phyloP scores from a whole-genome alignment of 2,113 vertebrate genomes.

The Euleptes europaea region DNA sequence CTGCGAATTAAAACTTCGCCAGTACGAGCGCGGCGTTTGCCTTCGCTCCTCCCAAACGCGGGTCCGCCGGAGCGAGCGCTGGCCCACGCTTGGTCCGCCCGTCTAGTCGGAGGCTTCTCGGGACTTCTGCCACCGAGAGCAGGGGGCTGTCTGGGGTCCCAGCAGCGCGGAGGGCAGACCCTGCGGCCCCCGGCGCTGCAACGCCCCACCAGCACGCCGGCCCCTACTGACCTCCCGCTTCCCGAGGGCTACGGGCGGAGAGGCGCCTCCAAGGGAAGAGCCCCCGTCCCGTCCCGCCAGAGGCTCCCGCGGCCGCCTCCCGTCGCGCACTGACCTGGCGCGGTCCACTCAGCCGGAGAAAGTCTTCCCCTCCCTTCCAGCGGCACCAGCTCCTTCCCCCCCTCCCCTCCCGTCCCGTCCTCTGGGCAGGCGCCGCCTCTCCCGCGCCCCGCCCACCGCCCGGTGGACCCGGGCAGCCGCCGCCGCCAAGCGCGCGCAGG shows the following conservation, averaged over 20 bases:
- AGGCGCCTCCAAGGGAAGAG: too few species aligned
- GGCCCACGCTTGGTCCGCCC: too few species aligned
- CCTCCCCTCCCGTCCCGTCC: constrained; percentile 48
- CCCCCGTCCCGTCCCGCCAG: neutral
- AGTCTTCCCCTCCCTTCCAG: constrained; percentile 44
- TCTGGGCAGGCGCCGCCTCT: constrained; percentile 13
- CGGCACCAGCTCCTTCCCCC: constrained; percentile 54
- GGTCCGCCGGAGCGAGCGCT: neutral
- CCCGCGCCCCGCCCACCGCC: neutral
- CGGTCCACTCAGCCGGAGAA: constrained; percentile 58
- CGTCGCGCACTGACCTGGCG: constrained; percentile 43
- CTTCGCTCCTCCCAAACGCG: neutral
- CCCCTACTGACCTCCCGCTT: neutral
- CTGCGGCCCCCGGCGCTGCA: too few species aligned
- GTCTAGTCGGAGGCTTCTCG: too few species aligned
- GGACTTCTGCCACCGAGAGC: too few species aligned
- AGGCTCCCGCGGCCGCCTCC: neutral
- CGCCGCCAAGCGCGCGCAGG: neutral
- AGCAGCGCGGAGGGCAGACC: neutral
- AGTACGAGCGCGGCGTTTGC: neutral
- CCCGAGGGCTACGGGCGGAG: neutral
- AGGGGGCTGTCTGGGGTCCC: too few species aligned
- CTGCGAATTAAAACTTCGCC: neutral
- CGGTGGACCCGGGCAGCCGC: neutral
- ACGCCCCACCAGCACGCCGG: neutral